Evolutionary conservation across 2,888 invertebrate species (phyloP).

Genomic region (Mesoligia furuncula): DNA sequence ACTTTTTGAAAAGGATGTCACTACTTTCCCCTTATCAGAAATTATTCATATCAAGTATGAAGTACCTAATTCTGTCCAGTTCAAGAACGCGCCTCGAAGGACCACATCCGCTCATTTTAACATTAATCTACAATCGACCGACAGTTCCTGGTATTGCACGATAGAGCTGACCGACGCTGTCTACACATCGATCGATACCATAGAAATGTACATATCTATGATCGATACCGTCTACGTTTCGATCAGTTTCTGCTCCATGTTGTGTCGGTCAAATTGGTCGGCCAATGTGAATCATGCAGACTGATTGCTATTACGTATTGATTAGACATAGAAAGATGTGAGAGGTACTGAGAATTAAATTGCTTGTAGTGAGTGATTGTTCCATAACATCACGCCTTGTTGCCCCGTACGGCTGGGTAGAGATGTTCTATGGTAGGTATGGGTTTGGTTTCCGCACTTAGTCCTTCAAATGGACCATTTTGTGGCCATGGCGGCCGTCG

Average conservation of each 20-base stretch:
- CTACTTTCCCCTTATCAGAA: not conserved
- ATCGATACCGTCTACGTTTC: slow-evolving; percentile 18
- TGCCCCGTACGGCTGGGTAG: not conserved
- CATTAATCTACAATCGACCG: slow-evolving; percentile 6
- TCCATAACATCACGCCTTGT: not conserved
- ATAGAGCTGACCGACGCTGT: slow-evolving; percentile 25
- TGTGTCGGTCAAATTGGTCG: slow-evolving; percentile 14
- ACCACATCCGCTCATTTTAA: slow-evolving; percentile 19
- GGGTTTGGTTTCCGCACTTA: too few species aligned
- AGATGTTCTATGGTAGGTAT: too few species aligned
- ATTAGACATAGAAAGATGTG: not conserved
- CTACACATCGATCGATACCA: slow-evolving; percentile 27
- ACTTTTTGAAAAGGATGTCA: not conserved
- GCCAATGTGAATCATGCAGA: slow-evolving; percentile 18
- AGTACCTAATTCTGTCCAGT: slow-evolving; percentile 1
- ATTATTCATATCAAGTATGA: not conserved
- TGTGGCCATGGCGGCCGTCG: too few species aligned
- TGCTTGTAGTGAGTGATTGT: not conserved
- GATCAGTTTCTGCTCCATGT: not conserved
- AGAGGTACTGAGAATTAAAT: slow-evolving; percentile 5
- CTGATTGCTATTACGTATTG: slow-evolving; percentile 37
- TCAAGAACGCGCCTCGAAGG: slow-evolving; percentile 5
- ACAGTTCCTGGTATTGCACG: slow-evolving; percentile 26
- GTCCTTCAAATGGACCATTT: too few species aligned
- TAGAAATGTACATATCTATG: too few species aligned